Percentiles rank a stretch among this genome's conserved stretches.
Conservation (phyloP, 64 coral and sea anemone species). For the Anthopleura sola region DNA sequence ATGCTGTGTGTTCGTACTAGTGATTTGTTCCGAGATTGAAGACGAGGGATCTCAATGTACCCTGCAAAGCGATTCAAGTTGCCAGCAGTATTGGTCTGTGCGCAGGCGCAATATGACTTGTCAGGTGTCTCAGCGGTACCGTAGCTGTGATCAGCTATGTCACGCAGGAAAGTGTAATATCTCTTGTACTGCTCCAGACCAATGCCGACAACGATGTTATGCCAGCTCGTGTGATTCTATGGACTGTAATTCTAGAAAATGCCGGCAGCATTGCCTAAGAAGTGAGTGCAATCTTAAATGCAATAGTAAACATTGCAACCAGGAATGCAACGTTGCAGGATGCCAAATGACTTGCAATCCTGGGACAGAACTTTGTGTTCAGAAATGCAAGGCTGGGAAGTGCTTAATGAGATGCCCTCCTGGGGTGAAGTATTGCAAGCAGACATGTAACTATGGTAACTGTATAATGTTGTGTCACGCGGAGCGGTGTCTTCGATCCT, state of each 20-base stretch:
- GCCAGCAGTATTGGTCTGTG: conserved; percentile 4
- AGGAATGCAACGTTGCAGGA: conserved; percentile 46
- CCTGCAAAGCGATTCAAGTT: not conserved
- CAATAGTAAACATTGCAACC: conserved; percentile 30
- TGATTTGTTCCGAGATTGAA: not conserved
- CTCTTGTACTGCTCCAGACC: conserved; percentile 28
- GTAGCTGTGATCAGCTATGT: conserved; percentile 33
- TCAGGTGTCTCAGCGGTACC: not conserved
- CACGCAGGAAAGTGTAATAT: conserved; percentile 40
- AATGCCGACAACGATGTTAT: conserved; percentile 44
- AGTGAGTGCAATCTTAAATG: conserved; percentile 51
- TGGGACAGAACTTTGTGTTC: conserved; percentile 38
- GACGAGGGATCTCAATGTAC: not conserved
- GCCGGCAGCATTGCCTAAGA: conserved; percentile 43
- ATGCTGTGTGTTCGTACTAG: not conserved
- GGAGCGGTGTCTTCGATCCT: conserved; percentile 25
- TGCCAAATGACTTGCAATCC: conserved; percentile 43
- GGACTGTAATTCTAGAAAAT: conserved; percentile 49
- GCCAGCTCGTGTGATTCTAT: conserved; percentile 33
- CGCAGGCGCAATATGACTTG: conserved; percentile 17
- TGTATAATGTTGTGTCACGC: conserved; percentile 42
- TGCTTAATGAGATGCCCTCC: conserved; percentile 57
- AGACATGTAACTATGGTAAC: conserved; percentile 42
- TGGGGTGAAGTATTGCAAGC: conserved; percentile 53
- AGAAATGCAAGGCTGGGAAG: conserved; percentile 54